phyloP scores from a whole-genome alignment of 2,113 vertebrate genomes.

The Microtus pennsylvanicus region DNA sequence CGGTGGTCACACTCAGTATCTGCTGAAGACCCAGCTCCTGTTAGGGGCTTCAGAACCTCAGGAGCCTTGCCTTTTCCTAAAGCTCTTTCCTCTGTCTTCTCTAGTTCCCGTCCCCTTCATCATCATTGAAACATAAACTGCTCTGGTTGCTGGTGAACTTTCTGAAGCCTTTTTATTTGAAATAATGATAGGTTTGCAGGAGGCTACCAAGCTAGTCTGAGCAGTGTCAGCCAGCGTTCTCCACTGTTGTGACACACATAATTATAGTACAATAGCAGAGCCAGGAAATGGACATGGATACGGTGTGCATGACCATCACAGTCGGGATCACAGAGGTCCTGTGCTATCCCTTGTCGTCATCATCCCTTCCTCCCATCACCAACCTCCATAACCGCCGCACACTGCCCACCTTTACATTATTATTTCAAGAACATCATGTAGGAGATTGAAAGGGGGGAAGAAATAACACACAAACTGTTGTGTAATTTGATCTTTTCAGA shows the following conservation, averaged over 20 bases:
- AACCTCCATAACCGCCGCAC: neutral
- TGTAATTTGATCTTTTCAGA: neutral
- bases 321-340: neutral
- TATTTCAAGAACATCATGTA: neutral
- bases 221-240: neutral
- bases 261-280: neutral
- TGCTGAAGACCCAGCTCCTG: neutral
- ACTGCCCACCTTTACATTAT: neutral
- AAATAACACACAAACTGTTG: neutral
- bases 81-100: neutral
- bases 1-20: neutral
- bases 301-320: neutral
- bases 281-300: neutral
- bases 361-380: neutral
- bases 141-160: neutral
- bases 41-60: neutral
- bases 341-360: neutral
- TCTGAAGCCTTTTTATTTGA: conserved; percentile 12
- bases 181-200: conserved; percentile 16
- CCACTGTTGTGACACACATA: neutral
- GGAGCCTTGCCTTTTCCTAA: neutral
- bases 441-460: neutral
- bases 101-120: neutral
- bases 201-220: neutral
- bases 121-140: neutral